Evolutionary conservation across 2,888 invertebrate genomes (phyloP), one percentile per base, ranked within the genome.

Genomic region (Corbicula japonica): DNA sequence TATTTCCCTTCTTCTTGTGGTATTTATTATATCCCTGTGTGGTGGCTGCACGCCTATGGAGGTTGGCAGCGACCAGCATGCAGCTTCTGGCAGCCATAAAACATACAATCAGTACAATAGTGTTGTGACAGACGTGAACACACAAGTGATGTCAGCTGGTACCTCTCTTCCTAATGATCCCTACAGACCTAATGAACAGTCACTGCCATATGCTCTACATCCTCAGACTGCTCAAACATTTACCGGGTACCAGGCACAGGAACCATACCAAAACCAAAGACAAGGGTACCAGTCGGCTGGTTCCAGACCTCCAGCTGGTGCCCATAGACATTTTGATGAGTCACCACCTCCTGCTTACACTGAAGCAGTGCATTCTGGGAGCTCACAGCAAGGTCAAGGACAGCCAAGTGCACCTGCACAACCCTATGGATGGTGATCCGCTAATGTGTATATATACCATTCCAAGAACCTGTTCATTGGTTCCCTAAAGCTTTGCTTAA

Each of bases 11-110:
- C 66, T 72, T n/a, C 34, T 73, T 8, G 38, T 63, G n/a, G 60
- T 76, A n/a, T 52, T 71, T 60, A 35, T 79, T 23, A 44, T 83
- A 2, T 30, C 70, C 23, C 54, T 83, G 21, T 80, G 83, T 66
- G 83, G 83, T 28, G 83, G 83, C 5, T 83, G 83, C 50, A 79
- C 83, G 21, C 83, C 83, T 10, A 83, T 83, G 83, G 83, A 83
- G 38, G 83, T 83, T 10, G 83, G 83, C 2, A 83, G 79, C 68
- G 83, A 79, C n/a, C 66, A 65, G 23, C 83, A 83, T 41, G 61
- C 69, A 23, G 83, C 83, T 28, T 38, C 79, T 30, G 76, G 79
- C 41, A 76, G 83, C 23, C 28, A 41, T n/a, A 71, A 76, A 18
- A 61, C 76, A 15, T 34, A 56, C 21, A 65, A 60, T 21, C 65